Evolutionary conservation across 92 coral and sea anemone species (phyloP).

Genomic region (Meandrina meandrites): DNA sequence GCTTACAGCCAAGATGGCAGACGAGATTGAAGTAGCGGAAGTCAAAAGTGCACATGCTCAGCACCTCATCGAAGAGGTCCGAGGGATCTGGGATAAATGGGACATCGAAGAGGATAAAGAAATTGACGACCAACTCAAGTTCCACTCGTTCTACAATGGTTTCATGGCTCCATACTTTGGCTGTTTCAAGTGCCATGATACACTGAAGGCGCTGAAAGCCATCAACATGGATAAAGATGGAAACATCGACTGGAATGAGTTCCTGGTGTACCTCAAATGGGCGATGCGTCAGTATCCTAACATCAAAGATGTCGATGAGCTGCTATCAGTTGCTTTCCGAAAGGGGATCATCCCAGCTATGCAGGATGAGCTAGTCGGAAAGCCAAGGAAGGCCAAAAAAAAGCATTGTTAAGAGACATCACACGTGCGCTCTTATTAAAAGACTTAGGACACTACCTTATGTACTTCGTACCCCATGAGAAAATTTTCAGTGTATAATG

Average conservation of each 20-base stretch:
- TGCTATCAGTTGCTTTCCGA: slow-evolving; percentile 47
- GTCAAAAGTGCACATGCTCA: slow-evolving; percentile 43
- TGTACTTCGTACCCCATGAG: too few relatives aligned
- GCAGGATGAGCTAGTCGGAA: slow-evolving; percentile 60
- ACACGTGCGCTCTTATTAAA: too few relatives aligned
- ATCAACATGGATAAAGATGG: slow-evolving; percentile 80
- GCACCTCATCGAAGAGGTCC: slow-evolving; percentile 49
- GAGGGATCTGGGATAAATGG: slow-evolving; percentile 61
- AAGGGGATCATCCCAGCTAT: slow-evolving; percentile 84
- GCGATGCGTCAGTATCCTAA: slow-evolving; percentile 57
- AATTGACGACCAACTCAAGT: slow-evolving; percentile 56
- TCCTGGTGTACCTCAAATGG: slow-evolving; percentile 65
- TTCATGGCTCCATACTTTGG: slow-evolving; percentile 85
- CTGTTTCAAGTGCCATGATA: slow-evolving; percentile 62
- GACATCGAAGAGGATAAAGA: slow-evolving; percentile 42
- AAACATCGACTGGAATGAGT: slow-evolving; percentile 70
- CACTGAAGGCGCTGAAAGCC: slow-evolving; percentile 65
- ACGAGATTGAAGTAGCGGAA: slow-evolving; percentile 37
- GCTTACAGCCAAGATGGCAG: slow-evolving; percentile 46
- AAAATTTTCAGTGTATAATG: too few relatives aligned
- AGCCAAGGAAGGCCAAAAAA: not conserved
- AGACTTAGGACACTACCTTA: too few relatives aligned
- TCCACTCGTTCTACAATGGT: slow-evolving; percentile 78
- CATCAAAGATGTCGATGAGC: slow-evolving; percentile 54
- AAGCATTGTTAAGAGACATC: not conserved